Conservation (phyloP, 1,140 invertebrate species). For the Euura saliciscinereae region DNA sequence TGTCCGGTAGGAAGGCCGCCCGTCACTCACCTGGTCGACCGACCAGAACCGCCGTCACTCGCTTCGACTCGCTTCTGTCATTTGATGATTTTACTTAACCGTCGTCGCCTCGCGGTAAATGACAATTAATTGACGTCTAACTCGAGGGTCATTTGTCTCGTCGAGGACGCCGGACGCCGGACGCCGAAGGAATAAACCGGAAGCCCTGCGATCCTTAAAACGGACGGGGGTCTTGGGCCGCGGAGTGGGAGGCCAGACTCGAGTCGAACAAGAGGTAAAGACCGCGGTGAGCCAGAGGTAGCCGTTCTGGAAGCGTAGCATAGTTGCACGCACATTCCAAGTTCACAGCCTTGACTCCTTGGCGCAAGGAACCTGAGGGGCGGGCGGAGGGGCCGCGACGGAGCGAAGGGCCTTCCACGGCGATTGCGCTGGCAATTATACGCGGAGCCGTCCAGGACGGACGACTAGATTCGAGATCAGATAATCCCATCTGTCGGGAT, state of each 20-base stretch:
- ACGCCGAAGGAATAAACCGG: constrained; percentile 32
- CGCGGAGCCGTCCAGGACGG: constrained; percentile 43
- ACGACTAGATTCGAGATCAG: constrained; percentile 54
- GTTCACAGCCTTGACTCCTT: constrained; percentile 55
- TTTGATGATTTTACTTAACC: not conserved
- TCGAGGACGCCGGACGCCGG: not conserved
- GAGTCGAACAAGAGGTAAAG: not conserved
- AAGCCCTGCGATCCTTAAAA: not conserved
- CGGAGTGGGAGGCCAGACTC: constrained; percentile 17
- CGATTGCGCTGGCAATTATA: constrained; percentile 52
- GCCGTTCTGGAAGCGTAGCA: constrained; percentile 38
- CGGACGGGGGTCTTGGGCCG: too few species aligned
- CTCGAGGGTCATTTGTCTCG: constrained; percentile 1
- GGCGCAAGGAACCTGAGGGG: constrained; percentile 26
- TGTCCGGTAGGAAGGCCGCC: constrained; percentile 4
- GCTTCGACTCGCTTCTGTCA: not conserved
- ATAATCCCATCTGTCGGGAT: constrained; percentile 56
- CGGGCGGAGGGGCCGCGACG: not conserved
- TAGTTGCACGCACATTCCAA: constrained; percentile 57
- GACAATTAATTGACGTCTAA: constrained; percentile 9
- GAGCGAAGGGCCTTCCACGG: constrained; percentile 20
- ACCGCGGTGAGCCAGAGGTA: not conserved
- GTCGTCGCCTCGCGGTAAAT: not conserved
- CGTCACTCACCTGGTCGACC: constrained; percentile 8
- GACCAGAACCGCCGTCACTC: not conserved